Percentiles rank a stretch among this genome's conserved stretches.
Evolutionary conservation across 2,797 vertebrate species (phyloP).

Genomic region (Myiothlypis coronata): DNA sequence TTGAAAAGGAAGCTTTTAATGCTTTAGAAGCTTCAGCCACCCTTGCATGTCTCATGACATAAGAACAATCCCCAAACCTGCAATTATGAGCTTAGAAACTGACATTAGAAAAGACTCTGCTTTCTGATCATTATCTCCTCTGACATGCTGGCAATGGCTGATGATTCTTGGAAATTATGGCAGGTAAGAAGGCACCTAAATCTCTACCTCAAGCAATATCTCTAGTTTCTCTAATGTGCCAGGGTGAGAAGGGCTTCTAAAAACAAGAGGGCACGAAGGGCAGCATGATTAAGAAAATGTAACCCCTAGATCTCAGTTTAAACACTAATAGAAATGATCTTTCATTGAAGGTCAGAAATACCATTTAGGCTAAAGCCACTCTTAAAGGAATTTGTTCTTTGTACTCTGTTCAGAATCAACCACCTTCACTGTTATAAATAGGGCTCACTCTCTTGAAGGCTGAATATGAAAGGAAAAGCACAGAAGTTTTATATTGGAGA

Average conservation of each 20-base stretch:
- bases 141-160: neutral
- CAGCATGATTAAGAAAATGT: neutral
- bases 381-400: neutral
- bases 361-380: neutral
- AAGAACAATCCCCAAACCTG: neutral
- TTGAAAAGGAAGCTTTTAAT: neutral
- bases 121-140: neutral
- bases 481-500: conserved; percentile 15
- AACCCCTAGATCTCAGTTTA: neutral
- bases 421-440: neutral
- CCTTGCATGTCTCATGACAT: neutral
- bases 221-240: neutral
- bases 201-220: neutral
- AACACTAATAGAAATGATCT: neutral
- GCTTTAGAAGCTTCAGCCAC: neutral
- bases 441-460: conserved; percentile 8
- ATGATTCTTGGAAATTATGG: neutral
- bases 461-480: neutral
- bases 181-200: neutral
- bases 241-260: neutral
- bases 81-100: neutral
- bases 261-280: neutral
- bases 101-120: neutral
- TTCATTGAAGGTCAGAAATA: neutral
- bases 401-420: neutral